These are phyloP conservation scores for mouse (Mus musculus) DNA, from an alignment of 2,113 vertebrate genomes.

Conservation along the genomic window DNA sequence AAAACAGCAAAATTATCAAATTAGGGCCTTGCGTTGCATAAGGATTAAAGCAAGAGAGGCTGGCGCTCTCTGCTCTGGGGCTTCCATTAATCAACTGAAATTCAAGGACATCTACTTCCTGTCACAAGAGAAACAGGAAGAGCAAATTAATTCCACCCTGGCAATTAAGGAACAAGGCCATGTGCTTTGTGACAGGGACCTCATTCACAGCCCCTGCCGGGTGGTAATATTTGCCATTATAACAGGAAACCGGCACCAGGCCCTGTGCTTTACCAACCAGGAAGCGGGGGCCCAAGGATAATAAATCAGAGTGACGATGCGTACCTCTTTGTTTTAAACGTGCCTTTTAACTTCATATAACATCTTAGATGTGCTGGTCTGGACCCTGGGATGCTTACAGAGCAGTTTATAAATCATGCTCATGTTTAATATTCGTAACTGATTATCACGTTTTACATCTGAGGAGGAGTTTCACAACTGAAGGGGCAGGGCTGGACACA, in stretches of 20 bases:
- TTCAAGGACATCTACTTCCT: conserved; percentile 88
- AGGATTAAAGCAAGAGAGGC: conserved; percentile 85
- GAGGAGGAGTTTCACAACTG: conserved; percentile 11
- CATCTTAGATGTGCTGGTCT: conserved; percentile 50
- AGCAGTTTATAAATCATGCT: conserved; percentile 66
- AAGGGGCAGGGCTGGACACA: neutral
- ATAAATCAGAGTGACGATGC: conserved; percentile 75
- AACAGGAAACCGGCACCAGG: conserved; percentile 83
- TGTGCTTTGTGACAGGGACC: conserved; percentile 87
- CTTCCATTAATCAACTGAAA: conserved; percentile 88
- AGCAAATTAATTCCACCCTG: conserved; percentile 89
- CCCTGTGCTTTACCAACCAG: conserved; percentile 72
- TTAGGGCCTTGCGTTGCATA: conserved; percentile 86
- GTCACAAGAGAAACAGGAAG: conserved; percentile 87
- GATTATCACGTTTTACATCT: conserved; percentile 43
- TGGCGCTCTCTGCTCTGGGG: conserved; percentile 80
- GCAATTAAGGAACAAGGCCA: conserved; percentile 88
- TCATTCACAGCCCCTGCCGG: conserved; percentile 85
- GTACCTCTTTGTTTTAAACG: conserved; percentile 61
- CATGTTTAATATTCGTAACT: conserved; percentile 35
- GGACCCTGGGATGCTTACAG: neutral
- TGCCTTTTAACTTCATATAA: conserved; percentile 60
- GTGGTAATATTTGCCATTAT: conserved; percentile 87
- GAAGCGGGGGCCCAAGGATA: conserved; percentile 74
- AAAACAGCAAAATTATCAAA: conserved; percentile 89